phyloP scores from a whole-genome alignment of 1,140 invertebrate genomes.

The Hestina assimilis region DNA sequence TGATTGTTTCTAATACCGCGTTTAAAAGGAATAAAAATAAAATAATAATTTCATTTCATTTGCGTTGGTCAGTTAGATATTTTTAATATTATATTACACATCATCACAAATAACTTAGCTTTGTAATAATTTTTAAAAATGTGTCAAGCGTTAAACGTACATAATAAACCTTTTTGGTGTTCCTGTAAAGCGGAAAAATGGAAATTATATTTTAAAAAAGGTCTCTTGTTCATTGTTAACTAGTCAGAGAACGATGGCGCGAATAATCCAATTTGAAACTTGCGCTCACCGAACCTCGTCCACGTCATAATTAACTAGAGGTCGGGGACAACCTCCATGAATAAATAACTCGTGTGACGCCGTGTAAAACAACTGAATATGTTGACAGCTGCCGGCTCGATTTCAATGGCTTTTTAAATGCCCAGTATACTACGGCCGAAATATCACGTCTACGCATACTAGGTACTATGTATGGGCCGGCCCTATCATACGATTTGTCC shows the following conservation, averaged over 20 bases:
- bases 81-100: no score
- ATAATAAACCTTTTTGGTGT: slow-evolving; percentile 1
- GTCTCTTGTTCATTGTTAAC: slow-evolving; percentile 34
- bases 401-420: neutral
- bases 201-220: slow-evolving; percentile 4
- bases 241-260: slow-evolving; percentile 40
- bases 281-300: slow-evolving; percentile 35
- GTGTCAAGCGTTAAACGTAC: neutral
- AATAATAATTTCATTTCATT: no score
- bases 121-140: neutral
- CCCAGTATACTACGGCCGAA: neutral
- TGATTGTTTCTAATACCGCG: no score
- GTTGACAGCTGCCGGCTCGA: slow-evolving; percentile 18
- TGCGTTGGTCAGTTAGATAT: no score
- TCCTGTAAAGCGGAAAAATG: neutral
- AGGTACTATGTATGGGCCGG: no score
- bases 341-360: slow-evolving; percentile 49
- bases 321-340: slow-evolving; percentile 46
- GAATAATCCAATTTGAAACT: slow-evolving; percentile 61
- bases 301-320: slow-evolving; percentile 58
- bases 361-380: slow-evolving; percentile 35
- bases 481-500: no score
- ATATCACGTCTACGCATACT: neutral
- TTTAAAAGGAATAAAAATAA: no score
- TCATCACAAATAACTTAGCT: no score